A percentile compares a stretch with the other conserved stretches of the same genome.
These are phyloP conservation scores for Campoplex nolae DNA, from an alignment of 2,888 invertebrate species.

Conservation along the genomic window DNA sequence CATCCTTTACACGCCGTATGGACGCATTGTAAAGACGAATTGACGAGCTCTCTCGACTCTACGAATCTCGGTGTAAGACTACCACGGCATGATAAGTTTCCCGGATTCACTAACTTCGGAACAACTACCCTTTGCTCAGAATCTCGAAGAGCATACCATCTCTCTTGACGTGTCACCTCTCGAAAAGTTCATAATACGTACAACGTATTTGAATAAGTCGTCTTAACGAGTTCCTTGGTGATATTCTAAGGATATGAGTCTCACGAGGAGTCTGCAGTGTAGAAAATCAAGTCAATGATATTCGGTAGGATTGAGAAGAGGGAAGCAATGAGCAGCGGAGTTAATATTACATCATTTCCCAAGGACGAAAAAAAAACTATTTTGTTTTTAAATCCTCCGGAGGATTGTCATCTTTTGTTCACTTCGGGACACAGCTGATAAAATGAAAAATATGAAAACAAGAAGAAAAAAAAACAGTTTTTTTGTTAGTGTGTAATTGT, in stretches of 20 bases:
- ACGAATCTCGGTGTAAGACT: constrained; percentile 23
- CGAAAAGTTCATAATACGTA: constrained; percentile 29
- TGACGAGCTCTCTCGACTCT: not conserved
- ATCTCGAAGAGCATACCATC: constrained; percentile 38
- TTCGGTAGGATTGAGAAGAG: not conserved
- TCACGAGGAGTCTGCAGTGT: not conserved
- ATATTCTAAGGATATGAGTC: not conserved
- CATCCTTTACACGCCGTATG: constrained; percentile 22
- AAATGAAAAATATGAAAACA: not conserved
- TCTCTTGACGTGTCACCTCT: constrained; percentile 13
- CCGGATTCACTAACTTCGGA: constrained; percentile 54
- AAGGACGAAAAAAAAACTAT: not conserved
- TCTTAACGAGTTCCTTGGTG: constrained; percentile 15
- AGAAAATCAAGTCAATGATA: constrained; percentile 1
- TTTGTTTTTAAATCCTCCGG: not conserved
- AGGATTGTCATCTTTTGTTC: not conserved
- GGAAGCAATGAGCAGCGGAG: not conserved
- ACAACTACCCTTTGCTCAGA: constrained; percentile 21
- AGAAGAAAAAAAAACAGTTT: constrained; percentile 58
- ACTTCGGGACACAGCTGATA: not conserved
- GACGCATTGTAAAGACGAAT: constrained; percentile 29
- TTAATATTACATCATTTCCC: not conserved
- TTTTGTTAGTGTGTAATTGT: constrained; percentile 75
- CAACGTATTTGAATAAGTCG: constrained; percentile 30
- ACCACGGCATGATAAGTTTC: constrained; percentile 41